These are phyloP conservation scores for Busseola fusca DNA, from an alignment of 2,888 invertebrate species.

Conservation along the genomic window DNA sequence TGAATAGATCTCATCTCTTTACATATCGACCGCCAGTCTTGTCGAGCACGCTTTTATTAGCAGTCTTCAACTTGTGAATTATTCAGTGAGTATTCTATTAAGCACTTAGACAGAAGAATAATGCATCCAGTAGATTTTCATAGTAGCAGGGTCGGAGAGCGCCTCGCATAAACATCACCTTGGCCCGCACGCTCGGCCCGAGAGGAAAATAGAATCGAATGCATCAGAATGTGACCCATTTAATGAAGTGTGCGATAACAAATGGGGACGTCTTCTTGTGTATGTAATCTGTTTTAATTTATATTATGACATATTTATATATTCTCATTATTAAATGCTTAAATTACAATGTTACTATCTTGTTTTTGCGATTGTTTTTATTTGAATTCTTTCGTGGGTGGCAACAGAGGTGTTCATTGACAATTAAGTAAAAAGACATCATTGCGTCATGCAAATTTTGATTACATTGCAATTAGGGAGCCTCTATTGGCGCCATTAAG, in stretches of 20 bases:
- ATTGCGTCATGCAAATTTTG: conserved; percentile 53
- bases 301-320: conserved; percentile 33
- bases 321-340: conserved; percentile 37
- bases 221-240: conserved; percentile 67
- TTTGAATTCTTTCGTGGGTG: conserved; percentile 34
- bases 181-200: conserved; percentile 67
- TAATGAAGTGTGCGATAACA: conserved; percentile 52
- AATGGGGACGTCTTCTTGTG: conserved; percentile 42
- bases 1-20: conserved; percentile 83
- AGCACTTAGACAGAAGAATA: conserved; percentile 83
- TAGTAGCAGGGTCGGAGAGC: conserved; percentile 71
- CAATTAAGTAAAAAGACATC: conserved; percentile 20
- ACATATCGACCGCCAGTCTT: conserved; percentile 82
- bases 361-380: conserved; percentile 41
- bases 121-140: conserved; percentile 82
- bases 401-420: conserved; percentile 41
- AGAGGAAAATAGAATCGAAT: conserved; percentile 64
- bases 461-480: conserved; percentile 61
- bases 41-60: conserved; percentile 84
- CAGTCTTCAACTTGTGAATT: conserved; percentile 81
- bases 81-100: conserved; percentile 84
- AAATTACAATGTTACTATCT: conserved; percentile 46
- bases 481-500: conserved; percentile 50
- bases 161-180: conserved; percentile 77
- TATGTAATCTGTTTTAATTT: conserved; percentile 44